A percentile compares a stretch with the other conserved stretches of the same genome.
These are phyloP conservation scores for Sturmia bella DNA, from an alignment of 2,888 invertebrate genomes.

Conservation along the genomic window DNA sequence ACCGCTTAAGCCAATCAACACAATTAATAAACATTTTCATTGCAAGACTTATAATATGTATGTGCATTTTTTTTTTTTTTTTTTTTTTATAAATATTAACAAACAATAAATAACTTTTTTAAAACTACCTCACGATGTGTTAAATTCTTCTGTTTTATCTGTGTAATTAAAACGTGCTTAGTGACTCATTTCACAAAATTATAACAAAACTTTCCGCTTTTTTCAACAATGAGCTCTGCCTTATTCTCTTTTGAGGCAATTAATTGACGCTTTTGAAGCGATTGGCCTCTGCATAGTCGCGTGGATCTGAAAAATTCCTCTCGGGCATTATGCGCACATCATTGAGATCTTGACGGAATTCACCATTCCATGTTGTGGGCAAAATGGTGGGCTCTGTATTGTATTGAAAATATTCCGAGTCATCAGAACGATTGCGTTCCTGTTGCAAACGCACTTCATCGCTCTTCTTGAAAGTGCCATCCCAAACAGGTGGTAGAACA, in stretches of 20 bases:
- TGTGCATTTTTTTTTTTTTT: neutral
- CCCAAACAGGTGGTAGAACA: slow-evolving; percentile 79
- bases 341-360: slow-evolving; percentile 79
- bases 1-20: too few relatives aligned
- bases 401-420: slow-evolving; percentile 78
- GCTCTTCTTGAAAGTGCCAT: slow-evolving; percentile 80
- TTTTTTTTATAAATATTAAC: too few relatives aligned
- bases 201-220: neutral
- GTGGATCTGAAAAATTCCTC: slow-evolving; percentile 80
- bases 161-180: neutral
- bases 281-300: slow-evolving; percentile 79
- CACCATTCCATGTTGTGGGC: slow-evolving; percentile 80
- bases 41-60: too few relatives aligned
- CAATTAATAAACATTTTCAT: too few relatives aligned
- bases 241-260: too few relatives aligned
- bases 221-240: neutral
- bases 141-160: slow-evolving; percentile 1
- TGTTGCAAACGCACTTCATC: slow-evolving; percentile 76
- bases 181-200: neutral
- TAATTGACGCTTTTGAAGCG: slow-evolving; percentile 76
- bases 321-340: slow-evolving; percentile 80
- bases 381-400: slow-evolving; percentile 77
- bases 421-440: slow-evolving; percentile 80
- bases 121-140: slow-evolving; percentile 19
- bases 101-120: slow-evolving; percentile 36